Evolutionary conservation across 2,797 vertebrate genomes (phyloP), one percentile per base, ranked within the genome.

Genomic region (Echeneis naucrates): DNA sequence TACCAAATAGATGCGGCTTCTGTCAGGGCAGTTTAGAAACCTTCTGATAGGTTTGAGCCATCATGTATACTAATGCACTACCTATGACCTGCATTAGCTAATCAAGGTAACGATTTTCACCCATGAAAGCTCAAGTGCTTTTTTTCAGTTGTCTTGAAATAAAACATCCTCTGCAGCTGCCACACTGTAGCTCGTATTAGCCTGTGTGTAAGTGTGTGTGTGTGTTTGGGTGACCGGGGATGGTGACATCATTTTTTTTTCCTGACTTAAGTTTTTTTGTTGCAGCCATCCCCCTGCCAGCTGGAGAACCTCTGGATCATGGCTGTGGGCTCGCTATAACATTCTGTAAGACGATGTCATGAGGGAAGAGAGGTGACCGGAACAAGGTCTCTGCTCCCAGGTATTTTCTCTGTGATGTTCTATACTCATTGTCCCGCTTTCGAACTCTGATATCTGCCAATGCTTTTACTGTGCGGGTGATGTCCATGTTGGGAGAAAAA

Each of bases 51-150:
- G n/a, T 53, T 75, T 68, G 54, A 33, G 19, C 33, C 42, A 14
- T 52, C 63, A 40, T 76, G 65, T 78, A 50, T 65, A 56, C 75
- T 82, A 82, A 86, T 87, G 72, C 51, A 68, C 38, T 70, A 82
- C 82, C 82, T 80, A 16, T 81, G 82, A 85, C 77, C 75, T 76
- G 60, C 78, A 78, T 86, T 68, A 78, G 54, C 66, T 72, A 55
- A 85, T 84, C 53, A 75, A 51, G 45, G 47, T 65, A 48, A 73
- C 72, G 64, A 72, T 63, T 79, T 82, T 65, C 61, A 73, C 62
- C 78, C 73, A 53, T 81, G 57, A 77, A 79, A 74, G 81, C 77
- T 71, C 84, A 87, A 80, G 81, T 84, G 86, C 83, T 80, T 70
- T 59, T 76, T 85, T 88, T 77, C 80, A 76, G 64, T 84, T 70